phyloP scores from a whole-genome alignment of 2,797 vertebrate genomes.

The Anolis apletophallus region DNA sequence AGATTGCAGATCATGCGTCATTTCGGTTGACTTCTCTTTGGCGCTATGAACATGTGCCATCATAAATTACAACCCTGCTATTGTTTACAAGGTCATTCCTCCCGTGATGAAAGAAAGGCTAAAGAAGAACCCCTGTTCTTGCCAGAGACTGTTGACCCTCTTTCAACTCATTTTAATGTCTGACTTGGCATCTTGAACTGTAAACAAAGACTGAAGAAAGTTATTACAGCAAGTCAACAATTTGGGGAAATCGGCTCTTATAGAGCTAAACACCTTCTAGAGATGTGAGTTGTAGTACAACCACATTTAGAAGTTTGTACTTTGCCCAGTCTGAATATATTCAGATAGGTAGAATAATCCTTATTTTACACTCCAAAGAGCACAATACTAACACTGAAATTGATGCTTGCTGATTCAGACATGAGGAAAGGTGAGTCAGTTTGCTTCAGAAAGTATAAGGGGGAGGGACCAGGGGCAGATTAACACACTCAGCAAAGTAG shows the following conservation, averaged over 20 bases:
- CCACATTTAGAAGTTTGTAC: no score
- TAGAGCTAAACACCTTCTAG: no score
- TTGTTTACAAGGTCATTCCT: conserved; percentile 8
- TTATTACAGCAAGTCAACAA: not conserved
- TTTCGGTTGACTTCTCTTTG: conserved; percentile 3
- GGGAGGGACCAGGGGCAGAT: no score
- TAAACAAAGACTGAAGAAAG: not conserved
- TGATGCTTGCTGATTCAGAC: not conserved
- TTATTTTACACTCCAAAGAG: not conserved
- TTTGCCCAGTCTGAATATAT: no score
- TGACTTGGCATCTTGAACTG: not conserved
- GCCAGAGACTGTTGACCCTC: not conserved
- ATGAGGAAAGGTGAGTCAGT: not conserved
- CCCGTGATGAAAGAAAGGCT: conserved; percentile 2
- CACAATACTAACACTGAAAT: no score
- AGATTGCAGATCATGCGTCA: not conserved
- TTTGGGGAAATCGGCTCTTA: not conserved
- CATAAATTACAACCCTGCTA: conserved; percentile 4
- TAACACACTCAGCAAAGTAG: no score
- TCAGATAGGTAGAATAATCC: no score
- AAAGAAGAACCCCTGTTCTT: conserved; percentile 13
- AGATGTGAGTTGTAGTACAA: no score
- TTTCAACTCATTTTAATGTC: conserved; percentile 28
- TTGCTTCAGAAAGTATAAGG: not conserved
- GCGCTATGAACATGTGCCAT: not conserved